A percentile compares a stretch with the other conserved stretches of the same genome.
These are phyloP conservation scores for Orthonevra nobilis DNA, from an alignment of 2,888 invertebrate species.

Conservation along the genomic window DNA sequence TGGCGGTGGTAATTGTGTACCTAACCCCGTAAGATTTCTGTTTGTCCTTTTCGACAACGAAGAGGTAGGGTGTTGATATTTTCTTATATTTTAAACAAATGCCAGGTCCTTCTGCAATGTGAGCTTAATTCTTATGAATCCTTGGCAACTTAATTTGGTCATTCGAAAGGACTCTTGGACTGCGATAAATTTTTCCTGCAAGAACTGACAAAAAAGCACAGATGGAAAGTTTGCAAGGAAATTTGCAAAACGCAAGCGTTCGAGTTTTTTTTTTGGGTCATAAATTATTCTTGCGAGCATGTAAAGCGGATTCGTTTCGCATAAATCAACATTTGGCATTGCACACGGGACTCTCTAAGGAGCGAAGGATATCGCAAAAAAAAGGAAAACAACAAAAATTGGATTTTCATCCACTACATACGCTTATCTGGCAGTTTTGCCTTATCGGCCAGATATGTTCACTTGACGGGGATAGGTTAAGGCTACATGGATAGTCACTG, in stretches of 20 bases:
- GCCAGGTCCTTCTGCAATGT: conserved; percentile 36
- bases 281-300: conserved; percentile 67
- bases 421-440: conserved; percentile 65
- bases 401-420: conserved; percentile 59
- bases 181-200: conserved; percentile 2
- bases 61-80: background rate
- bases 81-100: background rate
- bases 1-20: conserved; percentile 45
- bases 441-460: conserved; percentile 50
- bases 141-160: background rate
- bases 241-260: conserved; percentile 62
- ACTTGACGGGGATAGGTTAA: conserved; percentile 65
- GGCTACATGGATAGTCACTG: conserved; percentile 59
- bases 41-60: conserved; percentile 4
- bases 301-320: conserved; percentile 68
- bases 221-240: conserved; percentile 47
- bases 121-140: conserved; percentile 1
- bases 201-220: conserved; percentile 19
- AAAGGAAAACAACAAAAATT: conserved; percentile 32
- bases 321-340: conserved; percentile 69
- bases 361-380: conserved; percentile 33
- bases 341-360: conserved; percentile 15
- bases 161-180: background rate
- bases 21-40: conserved; percentile 14
- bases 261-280: conserved; percentile 45